Evolutionary conservation across 2,888 invertebrate species (phyloP).

Genomic region (Dioctria rufipes): DNA sequence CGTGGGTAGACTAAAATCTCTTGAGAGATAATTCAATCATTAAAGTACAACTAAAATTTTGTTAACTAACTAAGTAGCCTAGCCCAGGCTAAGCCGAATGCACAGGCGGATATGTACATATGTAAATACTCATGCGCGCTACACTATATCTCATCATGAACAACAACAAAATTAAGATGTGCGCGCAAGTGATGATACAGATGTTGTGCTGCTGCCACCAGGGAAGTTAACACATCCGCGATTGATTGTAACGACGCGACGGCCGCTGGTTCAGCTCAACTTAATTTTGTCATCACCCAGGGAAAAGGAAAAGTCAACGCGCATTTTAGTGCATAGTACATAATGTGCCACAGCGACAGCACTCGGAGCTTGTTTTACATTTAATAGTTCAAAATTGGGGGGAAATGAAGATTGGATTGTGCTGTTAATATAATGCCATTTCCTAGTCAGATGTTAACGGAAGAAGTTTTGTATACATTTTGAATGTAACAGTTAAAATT

Average conservation of each 20-base stretch:
- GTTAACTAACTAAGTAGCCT: background rate
- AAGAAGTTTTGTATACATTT: too few relatives aligned
- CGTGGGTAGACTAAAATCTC: conserved; percentile 34
- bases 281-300: conserved; percentile 38
- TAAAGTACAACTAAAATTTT: background rate
- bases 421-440: too few relatives aligned
- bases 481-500: too few relatives aligned
- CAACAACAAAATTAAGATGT: conserved; percentile 4
- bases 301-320: background rate
- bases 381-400: too few relatives aligned
- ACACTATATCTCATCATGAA: too few relatives aligned
- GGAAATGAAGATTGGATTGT: too few relatives aligned
- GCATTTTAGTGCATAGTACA: background rate
- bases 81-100: background rate
- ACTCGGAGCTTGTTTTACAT: too few relatives aligned
- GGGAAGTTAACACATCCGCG: conserved; percentile 30
- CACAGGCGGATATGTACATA: background rate
- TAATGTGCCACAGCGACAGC: background rate
- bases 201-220: conserved; percentile 6
- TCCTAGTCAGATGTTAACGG: too few relatives aligned
- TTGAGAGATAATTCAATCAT: background rate
- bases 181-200: conserved; percentile 6
- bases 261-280: background rate
- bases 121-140: too few relatives aligned
- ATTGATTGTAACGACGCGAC: background rate